phyloP scores from a whole-genome alignment of 1,140 invertebrate genomes.

The Heliconius eleuchia region DNA sequence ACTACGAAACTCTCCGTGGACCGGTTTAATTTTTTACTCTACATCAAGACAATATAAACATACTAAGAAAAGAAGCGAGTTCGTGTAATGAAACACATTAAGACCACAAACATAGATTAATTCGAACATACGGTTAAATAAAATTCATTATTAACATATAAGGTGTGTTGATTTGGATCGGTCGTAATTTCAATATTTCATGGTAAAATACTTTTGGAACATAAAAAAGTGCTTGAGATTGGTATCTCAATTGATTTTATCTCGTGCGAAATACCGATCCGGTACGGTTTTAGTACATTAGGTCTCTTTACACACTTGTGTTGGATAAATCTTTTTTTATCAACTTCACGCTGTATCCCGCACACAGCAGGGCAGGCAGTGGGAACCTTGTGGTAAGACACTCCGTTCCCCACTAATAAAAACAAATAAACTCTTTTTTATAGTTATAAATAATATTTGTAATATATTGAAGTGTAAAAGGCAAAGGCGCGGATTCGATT shows the following conservation, averaged over 20 bases:
- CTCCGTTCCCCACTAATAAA: no score
- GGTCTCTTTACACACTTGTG: neutral
- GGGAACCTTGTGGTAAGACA: no score
- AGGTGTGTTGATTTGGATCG: neutral
- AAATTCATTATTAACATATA: slow-evolving; percentile 4
- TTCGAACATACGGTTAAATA: neutral
- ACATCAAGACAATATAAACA: neutral
- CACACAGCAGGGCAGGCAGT: no score
- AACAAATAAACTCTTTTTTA: no score
- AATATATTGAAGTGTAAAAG: no score
- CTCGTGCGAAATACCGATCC: slow-evolving; percentile 45
- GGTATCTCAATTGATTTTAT: slow-evolving; percentile 36
- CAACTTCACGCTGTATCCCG: no score
- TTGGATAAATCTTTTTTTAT: neutral
- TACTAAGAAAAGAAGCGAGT: neutral
- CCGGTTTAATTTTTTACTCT: no score
- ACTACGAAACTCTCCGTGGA: no score
- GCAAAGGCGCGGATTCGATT: no score
- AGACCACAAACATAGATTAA: neutral
- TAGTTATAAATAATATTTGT: no score
- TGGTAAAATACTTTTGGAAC: neutral
- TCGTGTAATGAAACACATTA: neutral
- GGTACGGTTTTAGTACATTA: slow-evolving; percentile 29
- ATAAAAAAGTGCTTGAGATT: slow-evolving; percentile 18
- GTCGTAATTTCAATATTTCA: slow-evolving; percentile 8